Conservation (phyloP, 1,140 invertebrate species). For the Ephestia elutella region DNA sequence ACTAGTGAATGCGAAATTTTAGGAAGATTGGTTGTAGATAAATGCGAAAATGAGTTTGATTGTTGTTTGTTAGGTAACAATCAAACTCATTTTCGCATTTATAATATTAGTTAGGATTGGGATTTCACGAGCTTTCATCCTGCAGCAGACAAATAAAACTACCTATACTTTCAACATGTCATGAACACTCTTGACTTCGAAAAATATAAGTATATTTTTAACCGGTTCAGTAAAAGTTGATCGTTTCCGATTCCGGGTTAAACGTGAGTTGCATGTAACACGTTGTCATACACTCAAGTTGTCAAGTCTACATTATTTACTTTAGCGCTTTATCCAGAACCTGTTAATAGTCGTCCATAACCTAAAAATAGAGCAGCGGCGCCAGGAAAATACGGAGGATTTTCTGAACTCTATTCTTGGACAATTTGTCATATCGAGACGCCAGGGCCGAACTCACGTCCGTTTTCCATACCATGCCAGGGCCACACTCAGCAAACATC, state of each 20-base stretch:
- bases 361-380: conserved; percentile 26
- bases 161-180: too few species aligned
- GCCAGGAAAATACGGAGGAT: conserved; percentile 33
- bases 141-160: too few species aligned
- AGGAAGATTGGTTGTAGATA: too few species aligned
- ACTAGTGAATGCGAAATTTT: too few species aligned
- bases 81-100: too few species aligned
- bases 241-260: background rate
- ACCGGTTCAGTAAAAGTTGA: too few species aligned
- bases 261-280: background rate
- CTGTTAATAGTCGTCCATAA: background rate
- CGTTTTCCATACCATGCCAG: conserved; percentile 12
- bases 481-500: conserved; percentile 8
- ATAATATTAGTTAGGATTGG: too few species aligned
- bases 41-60: too few species aligned
- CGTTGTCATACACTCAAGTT: background rate
- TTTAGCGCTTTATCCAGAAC: background rate
- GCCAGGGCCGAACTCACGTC: conserved; percentile 12
- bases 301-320: background rate
- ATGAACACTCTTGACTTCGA: too few species aligned
- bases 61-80: too few species aligned
- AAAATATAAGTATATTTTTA: too few species aligned
- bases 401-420: conserved; percentile 40
- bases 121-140: too few species aligned
- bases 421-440: conserved; percentile 43